Conservation (phyloP, 2,888 invertebrate genomes). For the Drosophila meridiana region DNA sequence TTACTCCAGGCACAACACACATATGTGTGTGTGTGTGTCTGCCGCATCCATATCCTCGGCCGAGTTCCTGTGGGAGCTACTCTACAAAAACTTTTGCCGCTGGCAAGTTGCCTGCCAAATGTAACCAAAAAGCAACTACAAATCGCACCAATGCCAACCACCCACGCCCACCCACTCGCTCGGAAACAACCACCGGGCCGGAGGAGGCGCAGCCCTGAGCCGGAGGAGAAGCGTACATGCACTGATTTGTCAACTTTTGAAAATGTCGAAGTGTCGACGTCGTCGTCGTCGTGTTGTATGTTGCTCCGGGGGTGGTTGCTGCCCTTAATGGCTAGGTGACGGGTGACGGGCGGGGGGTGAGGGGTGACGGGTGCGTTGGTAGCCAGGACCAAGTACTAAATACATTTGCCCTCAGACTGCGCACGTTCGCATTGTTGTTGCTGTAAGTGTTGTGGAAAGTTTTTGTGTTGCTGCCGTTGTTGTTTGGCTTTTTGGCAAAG, state of each 20-base stretch:
- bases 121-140: conserved; percentile 76
- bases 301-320: conserved; percentile 65
- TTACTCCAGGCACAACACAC: conserved; percentile 55
- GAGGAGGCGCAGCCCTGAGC: conserved; percentile 10
- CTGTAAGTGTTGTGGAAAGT: conserved; percentile 75
- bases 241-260: conserved; percentile 82
- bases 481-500: conserved; percentile 81
- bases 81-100: conserved; percentile 65
- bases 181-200: conserved; percentile 58
- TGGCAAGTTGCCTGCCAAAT: conserved; percentile 59
- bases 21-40: conserved; percentile 10
- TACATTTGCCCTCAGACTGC: conserved; percentile 66
- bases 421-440: conserved; percentile 65
- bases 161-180: conserved; percentile 8
- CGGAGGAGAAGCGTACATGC: conserved; percentile 56
- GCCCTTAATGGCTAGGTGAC: conserved; percentile 67
- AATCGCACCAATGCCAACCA: conserved; percentile 52
- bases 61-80: conserved; percentile 69
- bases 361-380: conserved; percentile 45
- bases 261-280: conserved; percentile 78
- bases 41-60: conserved; percentile 23
- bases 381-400: conserved; percentile 64
- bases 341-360: conserved; percentile 50
- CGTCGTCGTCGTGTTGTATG: conserved; percentile 37
- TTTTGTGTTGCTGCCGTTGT: conserved; percentile 78